phyloP scores from a whole-genome alignment of 2,888 invertebrate genomes.

The Imbricaverruca yamaguchii region DNA sequence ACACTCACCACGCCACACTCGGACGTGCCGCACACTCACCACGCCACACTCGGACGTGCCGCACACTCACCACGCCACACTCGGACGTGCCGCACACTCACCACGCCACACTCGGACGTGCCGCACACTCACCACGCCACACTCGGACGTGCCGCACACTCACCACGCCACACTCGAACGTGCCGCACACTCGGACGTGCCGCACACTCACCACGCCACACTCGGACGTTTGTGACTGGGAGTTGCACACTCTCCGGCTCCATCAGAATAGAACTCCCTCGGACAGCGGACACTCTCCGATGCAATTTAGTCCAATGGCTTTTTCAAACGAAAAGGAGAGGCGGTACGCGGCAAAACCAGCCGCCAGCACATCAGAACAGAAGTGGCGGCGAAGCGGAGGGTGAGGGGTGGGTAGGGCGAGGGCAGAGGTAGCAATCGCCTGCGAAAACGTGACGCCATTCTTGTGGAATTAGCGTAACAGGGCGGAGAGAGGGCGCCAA shows the following conservation, averaged over 20 bases:
- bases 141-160: too few relatives aligned
- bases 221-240: background rate
- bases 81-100: too few relatives aligned
- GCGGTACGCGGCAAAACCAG: background rate
- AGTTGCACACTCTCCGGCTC: background rate
- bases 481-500: background rate
- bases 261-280: background rate
- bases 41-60: too few relatives aligned
- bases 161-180: too few relatives aligned
- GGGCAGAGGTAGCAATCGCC: background rate
- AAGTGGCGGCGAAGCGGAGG: background rate
- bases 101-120: too few relatives aligned
- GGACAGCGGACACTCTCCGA: background rate
- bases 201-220: too few relatives aligned
- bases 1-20: too few relatives aligned
- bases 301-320: background rate
- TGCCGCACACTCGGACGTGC: too few relatives aligned
- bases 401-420: background rate
- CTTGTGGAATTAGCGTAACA: constrained; percentile 6
- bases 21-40: too few relatives aligned
- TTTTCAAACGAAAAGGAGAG: background rate
- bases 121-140: too few relatives aligned
- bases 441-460: background rate
- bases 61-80: too few relatives aligned
- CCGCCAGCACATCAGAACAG: background rate